phyloP scores from a whole-genome alignment of 2,113 vertebrate species.

The Tupaia chinensis region DNA sequence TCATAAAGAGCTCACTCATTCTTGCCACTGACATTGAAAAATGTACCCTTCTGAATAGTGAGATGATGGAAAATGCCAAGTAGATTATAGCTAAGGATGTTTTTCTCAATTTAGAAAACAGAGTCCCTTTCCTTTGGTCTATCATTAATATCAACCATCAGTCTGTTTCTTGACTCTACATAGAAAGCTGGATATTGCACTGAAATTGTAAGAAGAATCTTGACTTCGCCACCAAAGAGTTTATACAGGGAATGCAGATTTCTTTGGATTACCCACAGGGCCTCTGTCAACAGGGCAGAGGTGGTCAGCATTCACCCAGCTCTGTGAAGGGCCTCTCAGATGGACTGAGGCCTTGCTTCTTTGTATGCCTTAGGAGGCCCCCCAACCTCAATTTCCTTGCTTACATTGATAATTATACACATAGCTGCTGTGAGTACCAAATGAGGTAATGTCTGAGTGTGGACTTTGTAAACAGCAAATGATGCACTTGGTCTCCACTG shows the following conservation, averaged over 20 bases:
- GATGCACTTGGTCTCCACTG: neutral
- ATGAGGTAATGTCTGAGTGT: slow-evolving; percentile 57
- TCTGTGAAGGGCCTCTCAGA: neutral
- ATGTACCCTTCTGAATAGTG: neutral
- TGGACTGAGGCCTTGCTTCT: neutral
- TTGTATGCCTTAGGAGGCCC: neutral
- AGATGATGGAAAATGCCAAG: slow-evolving; percentile 21
- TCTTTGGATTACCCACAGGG: neutral
- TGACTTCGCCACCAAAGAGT: neutral
- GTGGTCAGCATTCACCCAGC: neutral
- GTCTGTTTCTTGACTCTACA: neutral
- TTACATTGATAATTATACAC: neutral
- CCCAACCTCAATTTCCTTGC: slow-evolving; percentile 3
- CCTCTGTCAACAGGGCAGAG: neutral
- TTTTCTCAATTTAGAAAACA: slow-evolving; percentile 42
- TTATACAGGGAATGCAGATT: neutral
- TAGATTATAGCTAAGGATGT: neutral
- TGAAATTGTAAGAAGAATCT: neutral
- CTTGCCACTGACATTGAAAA: slow-evolving; percentile 41
- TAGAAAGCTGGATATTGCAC: neutral
- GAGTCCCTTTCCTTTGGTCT: neutral
- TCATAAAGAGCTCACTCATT: neutral
- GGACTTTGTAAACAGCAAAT: slow-evolving; percentile 5
- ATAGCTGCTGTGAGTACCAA: neutral
- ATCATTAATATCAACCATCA: neutral